Percentiles rank a stretch among this genome's conserved stretches.
phyloP scores from a whole-genome alignment of 2,113 vertebrate species.

The Oxyruncus cristatus region DNA sequence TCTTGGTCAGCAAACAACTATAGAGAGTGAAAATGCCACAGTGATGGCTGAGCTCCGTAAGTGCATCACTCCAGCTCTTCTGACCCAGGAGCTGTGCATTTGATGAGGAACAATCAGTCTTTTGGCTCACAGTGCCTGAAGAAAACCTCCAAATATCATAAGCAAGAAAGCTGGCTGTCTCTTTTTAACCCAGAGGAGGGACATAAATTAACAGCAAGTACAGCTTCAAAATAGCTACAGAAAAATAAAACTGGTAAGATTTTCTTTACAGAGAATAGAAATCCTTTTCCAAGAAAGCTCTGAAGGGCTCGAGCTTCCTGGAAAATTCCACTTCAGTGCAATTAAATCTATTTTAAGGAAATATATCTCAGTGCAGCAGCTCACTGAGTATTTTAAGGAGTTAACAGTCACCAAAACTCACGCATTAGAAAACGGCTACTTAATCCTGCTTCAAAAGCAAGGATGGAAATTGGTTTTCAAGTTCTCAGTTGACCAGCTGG shows the following conservation, averaged over 20 bases:
- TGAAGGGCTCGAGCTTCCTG: neutral
- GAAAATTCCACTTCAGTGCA: constrained; percentile 8
- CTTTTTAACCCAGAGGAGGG: neutral
- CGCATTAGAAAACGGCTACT: neutral
- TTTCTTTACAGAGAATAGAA: neutral
- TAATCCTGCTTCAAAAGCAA: constrained; percentile 3
- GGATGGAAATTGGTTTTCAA: neutral
- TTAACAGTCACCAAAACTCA: neutral
- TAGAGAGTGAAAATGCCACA: neutral
- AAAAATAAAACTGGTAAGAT: neutral
- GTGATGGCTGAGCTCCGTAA: neutral
- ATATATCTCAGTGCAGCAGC: neutral
- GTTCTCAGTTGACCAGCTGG: neutral
- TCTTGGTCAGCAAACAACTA: neutral
- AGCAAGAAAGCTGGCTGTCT: neutral
- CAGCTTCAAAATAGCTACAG: neutral
- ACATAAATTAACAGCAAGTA: neutral
- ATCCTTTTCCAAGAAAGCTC: neutral
- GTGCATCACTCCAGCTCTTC: neutral
- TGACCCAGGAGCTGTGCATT: neutral
- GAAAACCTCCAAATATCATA: neutral
- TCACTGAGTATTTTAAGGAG: neutral
- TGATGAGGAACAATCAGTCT: neutral
- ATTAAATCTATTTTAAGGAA: constrained; percentile 27
- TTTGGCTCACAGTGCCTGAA: neutral